Conservation (phyloP, 2,113 vertebrate genomes). For the Ailuropoda melanoleuca region DNA sequence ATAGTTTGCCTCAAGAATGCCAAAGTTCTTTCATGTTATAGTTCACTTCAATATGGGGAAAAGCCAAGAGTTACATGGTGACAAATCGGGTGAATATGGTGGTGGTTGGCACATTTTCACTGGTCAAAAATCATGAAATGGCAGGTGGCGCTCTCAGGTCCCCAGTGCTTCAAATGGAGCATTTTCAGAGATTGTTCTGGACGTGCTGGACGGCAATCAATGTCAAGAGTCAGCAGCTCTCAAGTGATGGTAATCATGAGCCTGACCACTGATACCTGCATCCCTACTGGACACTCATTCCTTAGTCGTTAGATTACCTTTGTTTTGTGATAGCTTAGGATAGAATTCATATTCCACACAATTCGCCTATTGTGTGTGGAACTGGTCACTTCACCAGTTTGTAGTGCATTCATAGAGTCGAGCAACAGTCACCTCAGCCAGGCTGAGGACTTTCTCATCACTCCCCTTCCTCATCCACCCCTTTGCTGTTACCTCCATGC, state of each 20-base stretch:
- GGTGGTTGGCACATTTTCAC: background rate
- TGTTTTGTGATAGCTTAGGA: background rate
- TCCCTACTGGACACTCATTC: background rate
- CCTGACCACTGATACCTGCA: rapidly evolving
- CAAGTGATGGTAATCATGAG: background rate
- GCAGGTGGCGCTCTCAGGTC: background rate
- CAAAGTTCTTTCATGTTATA: background rate
- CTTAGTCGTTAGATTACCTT: background rate
- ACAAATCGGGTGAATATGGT: background rate
- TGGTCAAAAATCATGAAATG: background rate
- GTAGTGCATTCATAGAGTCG: background rate
- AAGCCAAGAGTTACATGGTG: background rate
- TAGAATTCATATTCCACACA: background rate
- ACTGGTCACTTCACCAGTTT: background rate
- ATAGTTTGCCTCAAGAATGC: background rate
- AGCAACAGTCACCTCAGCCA: background rate
- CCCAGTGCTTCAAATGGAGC: background rate
- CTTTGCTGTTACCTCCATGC: background rate
- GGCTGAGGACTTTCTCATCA: background rate
- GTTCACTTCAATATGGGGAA: constrained; percentile 20
- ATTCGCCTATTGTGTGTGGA: background rate
- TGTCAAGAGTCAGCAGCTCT: background rate
- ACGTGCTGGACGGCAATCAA: background rate
- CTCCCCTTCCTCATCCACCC: background rate
- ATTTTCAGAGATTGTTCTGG: background rate